phyloP scores from a whole-genome alignment of 1,140 invertebrate genomes.

The Drosophila novamexicana region DNA sequence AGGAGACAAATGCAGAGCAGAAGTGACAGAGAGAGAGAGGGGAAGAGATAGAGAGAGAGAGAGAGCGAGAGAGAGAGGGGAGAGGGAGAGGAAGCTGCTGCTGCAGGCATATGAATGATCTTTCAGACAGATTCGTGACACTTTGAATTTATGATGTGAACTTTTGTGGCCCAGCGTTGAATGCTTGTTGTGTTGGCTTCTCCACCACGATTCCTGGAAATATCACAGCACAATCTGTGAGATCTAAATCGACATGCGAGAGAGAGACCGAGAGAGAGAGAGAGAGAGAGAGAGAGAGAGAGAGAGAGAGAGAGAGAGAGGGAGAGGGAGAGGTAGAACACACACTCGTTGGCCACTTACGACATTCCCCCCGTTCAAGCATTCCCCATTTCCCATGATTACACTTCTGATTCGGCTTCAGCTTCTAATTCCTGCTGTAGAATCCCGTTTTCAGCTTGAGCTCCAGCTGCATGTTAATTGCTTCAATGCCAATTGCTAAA shows the following conservation, averaged over 20 bases:
- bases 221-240: slow-evolving; percentile 68
- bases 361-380: slow-evolving; percentile 7
- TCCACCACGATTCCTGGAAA: slow-evolving; percentile 76
- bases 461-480: slow-evolving; percentile 79
- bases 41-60: not conserved
- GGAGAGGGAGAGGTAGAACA: not conserved
- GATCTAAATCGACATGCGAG: slow-evolving; percentile 79
- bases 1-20: slow-evolving; percentile 1
- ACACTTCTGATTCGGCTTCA: slow-evolving; percentile 25
- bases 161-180: slow-evolving; percentile 60
- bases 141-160: slow-evolving; percentile 83
- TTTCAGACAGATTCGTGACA: slow-evolving; percentile 80
- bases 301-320: not conserved
- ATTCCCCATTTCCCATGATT: slow-evolving; percentile 19
- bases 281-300: not conserved
- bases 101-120: slow-evolving; percentile 78
- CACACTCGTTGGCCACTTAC: slow-evolving; percentile 64
- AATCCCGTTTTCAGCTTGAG: slow-evolving; percentile 8
- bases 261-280: not conserved
- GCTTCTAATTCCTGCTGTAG: not conserved
- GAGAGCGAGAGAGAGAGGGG: not conserved
- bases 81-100: slow-evolving; percentile 20
- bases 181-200: slow-evolving; percentile 45
- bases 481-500: slow-evolving; percentile 81
- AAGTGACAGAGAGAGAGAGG: not conserved